Evolutionary conservation across 2,113 vertebrate genomes (phyloP).

Genomic region (Rafetus swinhoei): DNA sequence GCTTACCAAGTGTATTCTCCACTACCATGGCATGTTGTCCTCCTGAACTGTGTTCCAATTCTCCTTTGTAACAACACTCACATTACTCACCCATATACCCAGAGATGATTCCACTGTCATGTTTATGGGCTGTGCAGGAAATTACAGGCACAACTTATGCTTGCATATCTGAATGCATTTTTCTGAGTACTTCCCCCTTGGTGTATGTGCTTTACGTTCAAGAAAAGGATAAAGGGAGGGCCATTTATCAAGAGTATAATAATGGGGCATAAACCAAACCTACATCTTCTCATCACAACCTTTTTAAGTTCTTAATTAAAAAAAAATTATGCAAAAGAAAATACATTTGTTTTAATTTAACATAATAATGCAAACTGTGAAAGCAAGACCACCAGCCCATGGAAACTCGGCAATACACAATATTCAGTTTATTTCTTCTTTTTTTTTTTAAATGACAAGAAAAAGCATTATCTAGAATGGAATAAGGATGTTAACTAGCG

Average conservation of each 20-base stretch:
- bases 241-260: neutral
- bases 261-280: neutral
- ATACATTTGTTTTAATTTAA: neutral
- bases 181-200: constrained; percentile 15
- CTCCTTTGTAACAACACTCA: constrained; percentile 4
- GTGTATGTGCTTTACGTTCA: constrained; percentile 9
- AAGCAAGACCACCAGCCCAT: neutral
- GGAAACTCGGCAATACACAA: neutral
- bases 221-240: constrained; percentile 8
- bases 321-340: neutral
- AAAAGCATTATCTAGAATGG: neutral
- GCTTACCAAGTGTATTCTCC: neutral
- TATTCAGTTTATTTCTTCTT: neutral
- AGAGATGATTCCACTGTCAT: constrained; percentile 31
- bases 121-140: neutral
- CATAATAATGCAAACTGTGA: neutral
- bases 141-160: neutral
- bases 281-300: neutral
- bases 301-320: neutral
- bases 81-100: constrained; percentile 16
- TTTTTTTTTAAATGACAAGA: neutral
- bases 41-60: neutral
- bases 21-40: neutral
- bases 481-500: too few species aligned
- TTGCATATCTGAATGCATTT: constrained; percentile 3